These are phyloP conservation scores for Eurosta solidaginis DNA, from an alignment of 1,140 invertebrate species.

Conservation along the genomic window DNA sequence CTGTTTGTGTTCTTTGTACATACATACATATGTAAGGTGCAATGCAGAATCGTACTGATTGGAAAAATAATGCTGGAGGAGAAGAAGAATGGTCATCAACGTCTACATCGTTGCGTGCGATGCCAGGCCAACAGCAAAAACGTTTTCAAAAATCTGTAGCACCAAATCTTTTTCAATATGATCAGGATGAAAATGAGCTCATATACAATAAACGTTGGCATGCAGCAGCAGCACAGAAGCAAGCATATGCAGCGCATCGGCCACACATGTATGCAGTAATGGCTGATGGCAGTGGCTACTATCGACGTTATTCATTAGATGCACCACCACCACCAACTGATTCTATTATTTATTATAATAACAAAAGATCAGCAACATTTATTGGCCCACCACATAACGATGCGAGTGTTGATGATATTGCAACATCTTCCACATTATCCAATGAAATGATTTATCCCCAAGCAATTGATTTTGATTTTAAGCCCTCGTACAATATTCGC, in stretches of 20 bases:
- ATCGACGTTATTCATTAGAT: not conserved
- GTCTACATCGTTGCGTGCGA: too few species aligned
- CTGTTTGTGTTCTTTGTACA: too few species aligned
- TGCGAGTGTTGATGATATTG: not conserved
- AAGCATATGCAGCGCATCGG: not conserved
- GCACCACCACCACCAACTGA: constrained; percentile 15
- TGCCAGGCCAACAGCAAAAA: not conserved
- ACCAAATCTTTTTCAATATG: not conserved
- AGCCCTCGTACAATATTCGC: not conserved
- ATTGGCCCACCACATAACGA: not conserved
- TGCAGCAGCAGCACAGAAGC: too few species aligned
- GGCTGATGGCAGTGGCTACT: not conserved
- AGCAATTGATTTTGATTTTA: not conserved
- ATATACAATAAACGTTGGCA: not conserved
- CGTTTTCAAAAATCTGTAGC: not conserved
- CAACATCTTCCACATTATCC: not conserved
- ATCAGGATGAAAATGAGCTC: not conserved
- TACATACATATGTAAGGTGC: too few species aligned
- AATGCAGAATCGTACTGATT: not conserved
- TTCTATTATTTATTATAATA: constrained; percentile 19
- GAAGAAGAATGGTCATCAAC: not conserved
- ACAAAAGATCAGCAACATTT: not conserved
- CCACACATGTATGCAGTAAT: not conserved
- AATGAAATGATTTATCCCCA: not conserved
- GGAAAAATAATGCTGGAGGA: not conserved